These are phyloP conservation scores for Xyrauchen texanus DNA, from an alignment of 2,113 vertebrate genomes.

Conservation along the genomic window DNA sequence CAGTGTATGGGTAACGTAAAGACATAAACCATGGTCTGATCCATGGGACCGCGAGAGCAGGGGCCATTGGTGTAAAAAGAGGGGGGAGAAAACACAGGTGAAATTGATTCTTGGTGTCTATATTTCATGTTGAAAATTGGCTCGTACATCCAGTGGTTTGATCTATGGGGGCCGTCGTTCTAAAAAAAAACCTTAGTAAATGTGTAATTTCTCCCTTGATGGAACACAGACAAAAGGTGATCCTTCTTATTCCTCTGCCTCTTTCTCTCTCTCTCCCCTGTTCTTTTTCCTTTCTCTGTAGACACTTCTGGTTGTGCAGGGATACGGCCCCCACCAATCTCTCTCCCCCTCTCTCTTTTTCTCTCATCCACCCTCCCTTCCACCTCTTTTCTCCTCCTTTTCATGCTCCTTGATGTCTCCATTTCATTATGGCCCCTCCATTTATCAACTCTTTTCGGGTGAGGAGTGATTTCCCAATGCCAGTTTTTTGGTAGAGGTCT, in stretches of 20 bases:
- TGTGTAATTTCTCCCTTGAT: constrained; percentile 99
- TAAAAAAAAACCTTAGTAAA: constrained; percentile 99
- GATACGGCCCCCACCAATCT: constrained; percentile 54
- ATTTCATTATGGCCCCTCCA: constrained; percentile 96
- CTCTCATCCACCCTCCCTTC: constrained; percentile 62
- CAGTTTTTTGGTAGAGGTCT: constrained; percentile 55
- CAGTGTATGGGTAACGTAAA: constrained; percentile 52
- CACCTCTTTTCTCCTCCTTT: constrained; percentile 76
- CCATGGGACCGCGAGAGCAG: constrained; percentile 50
- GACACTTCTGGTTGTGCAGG: constrained; percentile 56
- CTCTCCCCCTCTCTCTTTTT: no score
- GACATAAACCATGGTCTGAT: constrained; percentile 55
- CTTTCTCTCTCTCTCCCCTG: constrained; percentile 62
- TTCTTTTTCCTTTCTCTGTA: constrained; percentile 14
- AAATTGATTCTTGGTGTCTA: constrained; percentile 97
- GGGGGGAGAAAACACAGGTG: constrained; percentile 78
- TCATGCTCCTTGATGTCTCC: constrained; percentile 99
- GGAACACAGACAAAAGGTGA: constrained; percentile 94
- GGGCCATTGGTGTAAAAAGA: constrained; percentile 48
- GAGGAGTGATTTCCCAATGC: constrained; percentile 81
- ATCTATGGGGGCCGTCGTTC: constrained; percentile 99
- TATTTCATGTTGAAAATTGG: constrained; percentile 99
- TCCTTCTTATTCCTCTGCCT: constrained; percentile 87
- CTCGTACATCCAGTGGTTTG: constrained; percentile 92
- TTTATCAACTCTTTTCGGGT: constrained; percentile 90